Evolutionary conservation across 2,113 vertebrate genomes (phyloP).

Genomic region (Typhlomys cinereus): DNA sequence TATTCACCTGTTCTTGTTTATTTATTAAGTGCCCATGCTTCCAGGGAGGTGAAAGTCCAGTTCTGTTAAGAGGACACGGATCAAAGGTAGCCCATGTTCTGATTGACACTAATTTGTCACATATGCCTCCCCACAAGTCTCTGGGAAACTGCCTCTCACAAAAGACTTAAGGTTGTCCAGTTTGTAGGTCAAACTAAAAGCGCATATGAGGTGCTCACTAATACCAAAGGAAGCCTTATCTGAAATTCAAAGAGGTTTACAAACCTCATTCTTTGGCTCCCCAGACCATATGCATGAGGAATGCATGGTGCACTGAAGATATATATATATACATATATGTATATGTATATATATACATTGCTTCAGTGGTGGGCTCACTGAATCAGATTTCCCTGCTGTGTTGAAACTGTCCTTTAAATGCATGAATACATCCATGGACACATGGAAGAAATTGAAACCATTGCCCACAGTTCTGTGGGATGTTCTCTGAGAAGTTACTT

Average conservation of each 20-base stretch:
- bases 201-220: no score
- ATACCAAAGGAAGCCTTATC: no score
- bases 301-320: fast-evolving
- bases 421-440: not conserved
- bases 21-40: not conserved
- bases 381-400: not conserved
- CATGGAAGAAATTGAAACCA: not conserved
- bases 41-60: slow-evolving; percentile 52
- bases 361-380: no score
- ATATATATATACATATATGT: not conserved
- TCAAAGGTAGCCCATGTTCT: not conserved
- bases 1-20: not conserved
- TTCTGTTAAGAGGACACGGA: not conserved
- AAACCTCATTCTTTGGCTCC: not conserved
- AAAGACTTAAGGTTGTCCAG: no score
- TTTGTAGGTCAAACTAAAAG: no score
- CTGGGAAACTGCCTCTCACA: not conserved
- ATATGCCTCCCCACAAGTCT: not conserved
- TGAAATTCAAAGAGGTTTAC: no score
- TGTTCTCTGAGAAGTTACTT: no score
- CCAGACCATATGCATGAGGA: not conserved
- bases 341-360: not conserved
- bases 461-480: not conserved
- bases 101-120: fast-evolving
- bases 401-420: not conserved